Evolutionary conservation across 2,797 vertebrate species (phyloP), one percentile per base, ranked within the genome.

Genomic region (Acanthis flammea): DNA sequence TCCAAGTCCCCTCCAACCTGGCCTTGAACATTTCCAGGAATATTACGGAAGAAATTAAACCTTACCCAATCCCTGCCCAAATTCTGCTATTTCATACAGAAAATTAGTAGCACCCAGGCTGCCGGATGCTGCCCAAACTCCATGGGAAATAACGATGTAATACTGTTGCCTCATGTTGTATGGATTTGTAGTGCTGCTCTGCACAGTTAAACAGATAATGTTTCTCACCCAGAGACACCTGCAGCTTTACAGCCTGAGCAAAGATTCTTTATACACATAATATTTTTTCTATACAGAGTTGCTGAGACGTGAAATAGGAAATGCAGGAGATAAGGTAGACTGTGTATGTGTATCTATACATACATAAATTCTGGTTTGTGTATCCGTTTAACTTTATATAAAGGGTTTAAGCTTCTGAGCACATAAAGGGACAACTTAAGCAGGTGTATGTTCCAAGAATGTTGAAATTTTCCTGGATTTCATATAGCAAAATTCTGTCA

Each of bases 161-260:
- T 68, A 39, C 66, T 53, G 31, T 41, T 44, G 41, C 47, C 65
- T 77, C 28, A 0, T 58, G 48, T 30, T 82, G 9, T 4, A 14
- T 37, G 57, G 63, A 77, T 93, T 93, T 88, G 92, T 57, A 13
- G 79, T 6, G 44, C 17, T 90, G 90, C 72, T 86, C 44, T 31
- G 92, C 92, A 57, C 75, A 55, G 72, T 91, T 94, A 91, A 91
- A 76, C 85, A 90, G 75, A 53, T 55, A 66, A 91, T 80, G 48
- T 63, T 88, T 90, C 63, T 88, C 72, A 86, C 33, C 82, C 82
- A 39, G 75, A 76, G 67, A 85, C 81, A 71, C 72, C 44, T 51
- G 44, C 53, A 6, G 37, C 79, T 89, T 94, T 80, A 75, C 53
- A 70, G 63, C 35, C 41, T 45, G 53, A 85, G 85, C 70, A 63